Base-by-base conservation (phyloP, 1,140 invertebrate species). In the Mylabris phalerata region DNA sequence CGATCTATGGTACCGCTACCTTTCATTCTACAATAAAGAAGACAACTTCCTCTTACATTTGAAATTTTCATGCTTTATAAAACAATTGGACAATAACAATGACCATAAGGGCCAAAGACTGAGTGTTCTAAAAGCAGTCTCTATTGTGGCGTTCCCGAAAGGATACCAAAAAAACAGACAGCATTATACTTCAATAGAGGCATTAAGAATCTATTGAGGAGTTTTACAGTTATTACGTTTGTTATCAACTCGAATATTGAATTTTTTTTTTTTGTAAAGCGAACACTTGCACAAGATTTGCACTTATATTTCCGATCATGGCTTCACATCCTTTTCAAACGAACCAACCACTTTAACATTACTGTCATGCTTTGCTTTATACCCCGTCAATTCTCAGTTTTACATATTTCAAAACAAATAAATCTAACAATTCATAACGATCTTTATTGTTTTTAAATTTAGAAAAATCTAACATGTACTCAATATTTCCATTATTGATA, bases 1-100 rank as follows among this genome's bases (percentile, higher is more conserved):
- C 54, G 48, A 40, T 46, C 54, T 48, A 51, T 44, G 58, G 47
- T 44, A 46, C 50, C 45, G 48, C 49, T 55, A 49, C 39, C 58
- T 46, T 60, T 60, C 55, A 55, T 60, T 60, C 55, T 27, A 48
- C 44, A 46, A 48, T 27, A 25, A 48, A 9, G 3, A 32, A 13
- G 13, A 13, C 13, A 13, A 19, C 19, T 19, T 19, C 19, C 19
- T 19, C 19, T 19, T 19, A 19, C 19, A 19, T 19, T 19, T 19
- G 19, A 19, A 19, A 19, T 19, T 19, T 19, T 19, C 19, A 19
- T 19, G 19, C 19, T 19, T 19, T 19, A 11, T 9, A 6, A 46
- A 11, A 13, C 6, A 25, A 13, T 46, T 19, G 44, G 6, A 46
- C 24, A 46, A 2, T 25, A 6, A 9, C 44, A 19, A 46, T 6